Conservation (phyloP, 2,797 vertebrate species). For the Hypotaenidia philippensis region DNA sequence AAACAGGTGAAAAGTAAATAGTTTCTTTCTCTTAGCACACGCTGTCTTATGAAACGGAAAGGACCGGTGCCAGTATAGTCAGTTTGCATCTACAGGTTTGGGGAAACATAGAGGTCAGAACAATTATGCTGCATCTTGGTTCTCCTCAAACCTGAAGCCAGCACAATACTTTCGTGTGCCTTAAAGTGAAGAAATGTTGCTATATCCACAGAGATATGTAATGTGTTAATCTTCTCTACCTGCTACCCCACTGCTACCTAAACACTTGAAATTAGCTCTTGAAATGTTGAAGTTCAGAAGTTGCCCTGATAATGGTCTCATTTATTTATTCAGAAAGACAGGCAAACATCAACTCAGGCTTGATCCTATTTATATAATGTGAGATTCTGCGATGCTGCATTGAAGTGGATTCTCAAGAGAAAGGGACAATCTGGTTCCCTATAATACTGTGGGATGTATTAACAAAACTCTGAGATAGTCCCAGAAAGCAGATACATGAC, state of each 20-base stretch:
- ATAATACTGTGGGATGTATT: not conserved
- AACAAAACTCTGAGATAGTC: not conserved
- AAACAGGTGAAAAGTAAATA: not conserved
- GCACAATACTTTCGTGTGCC: not conserved
- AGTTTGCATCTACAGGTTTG: not conserved
- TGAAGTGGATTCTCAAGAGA: not conserved
- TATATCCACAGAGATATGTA: not conserved
- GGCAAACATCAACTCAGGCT: not conserved
- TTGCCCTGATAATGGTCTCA: not conserved
- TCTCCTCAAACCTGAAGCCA: not conserved
- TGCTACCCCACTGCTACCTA: not conserved
- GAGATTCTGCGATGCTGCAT: not conserved
- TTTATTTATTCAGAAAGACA: not conserved
- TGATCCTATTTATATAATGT: not conserved
- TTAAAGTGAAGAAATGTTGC: not conserved
- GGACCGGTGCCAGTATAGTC: not conserved
- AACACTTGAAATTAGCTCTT: not conserved
- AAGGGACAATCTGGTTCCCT: not conserved
- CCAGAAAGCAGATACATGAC: not conserved
- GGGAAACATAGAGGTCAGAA: not conserved
- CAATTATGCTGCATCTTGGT: not conserved
- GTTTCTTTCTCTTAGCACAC: not conserved
- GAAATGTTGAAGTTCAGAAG: not conserved
- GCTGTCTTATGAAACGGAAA: not conserved
- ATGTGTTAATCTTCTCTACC: not conserved